These are phyloP conservation scores for Carpatolechia fugitivella DNA, from an alignment of 2,888 invertebrate genomes.

Conservation along the genomic window DNA sequence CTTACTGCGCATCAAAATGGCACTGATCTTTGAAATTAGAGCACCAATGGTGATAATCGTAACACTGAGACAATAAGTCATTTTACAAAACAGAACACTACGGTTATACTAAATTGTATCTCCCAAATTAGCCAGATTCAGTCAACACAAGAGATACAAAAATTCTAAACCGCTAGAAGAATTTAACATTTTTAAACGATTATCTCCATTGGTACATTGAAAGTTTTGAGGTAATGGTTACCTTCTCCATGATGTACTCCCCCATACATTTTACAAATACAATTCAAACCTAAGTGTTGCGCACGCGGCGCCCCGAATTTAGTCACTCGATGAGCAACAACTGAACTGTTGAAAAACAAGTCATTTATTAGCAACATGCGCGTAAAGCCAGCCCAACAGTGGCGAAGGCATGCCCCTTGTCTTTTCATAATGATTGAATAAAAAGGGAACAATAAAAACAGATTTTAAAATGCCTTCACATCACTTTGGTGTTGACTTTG, in stretches of 20 bases:
- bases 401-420: constrained; percentile 50
- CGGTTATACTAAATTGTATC: background rate
- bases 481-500: constrained; percentile 66
- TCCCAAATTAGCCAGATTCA: background rate
- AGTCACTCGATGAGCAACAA: constrained; percentile 78
- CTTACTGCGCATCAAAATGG: constrained; percentile 46
- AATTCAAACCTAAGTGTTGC: constrained; percentile 78
- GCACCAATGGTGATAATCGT: constrained; percentile 57
- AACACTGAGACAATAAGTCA: background rate
- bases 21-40: constrained; percentile 28
- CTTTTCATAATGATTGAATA: background rate
- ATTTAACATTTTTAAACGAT: constrained; percentile 19
- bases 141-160: background rate
- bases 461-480: constrained; percentile 54
- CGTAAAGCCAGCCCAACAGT: constrained; percentile 68
- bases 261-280: constrained; percentile 76
- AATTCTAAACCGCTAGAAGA: background rate
- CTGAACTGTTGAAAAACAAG: constrained; percentile 79
- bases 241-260: constrained; percentile 73
- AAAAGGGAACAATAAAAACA: background rate
- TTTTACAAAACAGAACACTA: background rate
- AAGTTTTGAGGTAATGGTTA: constrained; percentile 72
- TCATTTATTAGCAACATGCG: constrained; percentile 79
- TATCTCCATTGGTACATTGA: constrained; percentile 59
- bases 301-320: constrained; percentile 77